A percentile compares a stretch with the other conserved stretches of the same genome.
Conservation (phyloP, 1,140 invertebrate genomes). For the Leptopilina clavipes region DNA sequence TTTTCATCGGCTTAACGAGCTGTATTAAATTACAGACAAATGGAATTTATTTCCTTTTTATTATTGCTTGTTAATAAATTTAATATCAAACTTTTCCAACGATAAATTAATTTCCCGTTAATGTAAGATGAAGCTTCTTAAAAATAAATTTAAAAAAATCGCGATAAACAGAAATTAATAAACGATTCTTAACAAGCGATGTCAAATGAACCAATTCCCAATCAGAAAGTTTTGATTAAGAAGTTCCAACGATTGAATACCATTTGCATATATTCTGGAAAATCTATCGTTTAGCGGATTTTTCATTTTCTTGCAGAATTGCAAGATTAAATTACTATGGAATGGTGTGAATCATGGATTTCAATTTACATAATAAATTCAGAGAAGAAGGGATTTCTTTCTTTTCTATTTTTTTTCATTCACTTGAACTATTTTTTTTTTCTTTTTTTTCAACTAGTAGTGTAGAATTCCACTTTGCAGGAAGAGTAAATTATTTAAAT, state of each 20-base stretch:
- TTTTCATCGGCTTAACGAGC: background rate
- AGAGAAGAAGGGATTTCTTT: background rate
- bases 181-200: background rate
- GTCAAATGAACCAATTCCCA: background rate
- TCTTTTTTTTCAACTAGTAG: background rate
- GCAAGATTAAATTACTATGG: background rate
- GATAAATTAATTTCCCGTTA: background rate
- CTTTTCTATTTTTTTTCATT: background rate
- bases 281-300: slow-evolving; percentile 8
- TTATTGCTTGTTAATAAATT: slow-evolving; percentile 1
- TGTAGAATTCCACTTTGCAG: slow-evolving; percentile 6
- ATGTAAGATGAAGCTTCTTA: too few relatives aligned
- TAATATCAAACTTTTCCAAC: too few relatives aligned
- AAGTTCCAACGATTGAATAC: background rate
- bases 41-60: too few relatives aligned
- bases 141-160: background rate
- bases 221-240: slow-evolving; percentile 17
- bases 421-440: background rate
- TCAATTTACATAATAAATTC: slow-evolving; percentile 20
- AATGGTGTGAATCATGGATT: slow-evolving; percentile 12
- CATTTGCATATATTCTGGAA: background rate
- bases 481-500: slow-evolving; percentile 1
- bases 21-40: background rate
- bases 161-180: background rate
- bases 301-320: slow-evolving; percentile 1